These are phyloP conservation scores for Drosophila nannoptera DNA, from an alignment of 1,140 invertebrate genomes.

Conservation along the genomic window DNA sequence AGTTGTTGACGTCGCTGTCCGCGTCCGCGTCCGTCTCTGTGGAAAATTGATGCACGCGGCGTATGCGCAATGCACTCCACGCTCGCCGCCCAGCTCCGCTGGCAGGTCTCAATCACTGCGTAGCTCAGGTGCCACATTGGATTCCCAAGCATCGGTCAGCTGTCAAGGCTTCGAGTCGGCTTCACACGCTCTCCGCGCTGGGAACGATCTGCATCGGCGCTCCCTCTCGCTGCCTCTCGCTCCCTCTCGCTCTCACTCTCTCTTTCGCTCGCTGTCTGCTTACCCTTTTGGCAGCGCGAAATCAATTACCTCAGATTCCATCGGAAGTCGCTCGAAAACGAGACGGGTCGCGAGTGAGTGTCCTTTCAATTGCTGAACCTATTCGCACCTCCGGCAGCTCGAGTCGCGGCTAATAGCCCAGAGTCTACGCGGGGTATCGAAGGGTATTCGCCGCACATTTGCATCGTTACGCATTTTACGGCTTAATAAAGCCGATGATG, in stretches of 20 bases:
- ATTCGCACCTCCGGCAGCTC: neutral
- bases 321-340: neutral
- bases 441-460: slow-evolving; percentile 26
- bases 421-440: neutral
- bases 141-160: slow-evolving; percentile 38
- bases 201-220: slow-evolving; percentile 28
- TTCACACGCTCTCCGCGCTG: slow-evolving; percentile 37
- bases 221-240: neutral
- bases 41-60: slow-evolving; percentile 49
- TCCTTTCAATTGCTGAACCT: neutral
- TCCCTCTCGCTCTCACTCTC: slow-evolving; percentile 6
- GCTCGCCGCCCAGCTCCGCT: neutral
- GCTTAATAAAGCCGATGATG: slow-evolving; percentile 41
- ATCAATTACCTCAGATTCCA: slow-evolving; percentile 47
- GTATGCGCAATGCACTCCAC: slow-evolving; percentile 57
- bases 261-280: neutral
- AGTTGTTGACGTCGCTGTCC: slow-evolving; percentile 23
- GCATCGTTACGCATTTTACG: slow-evolving; percentile 33
- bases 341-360: neutral
- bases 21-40: slow-evolving; percentile 14
- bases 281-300: slow-evolving; percentile 18
- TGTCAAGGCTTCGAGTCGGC: slow-evolving; percentile 20
- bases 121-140: slow-evolving; percentile 39
- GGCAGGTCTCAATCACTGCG: slow-evolving; percentile 34
- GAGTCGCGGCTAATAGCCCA: neutral